Base-by-base conservation (phyloP, 2,888 invertebrate species). In the Eustalomyia histrio region DNA sequence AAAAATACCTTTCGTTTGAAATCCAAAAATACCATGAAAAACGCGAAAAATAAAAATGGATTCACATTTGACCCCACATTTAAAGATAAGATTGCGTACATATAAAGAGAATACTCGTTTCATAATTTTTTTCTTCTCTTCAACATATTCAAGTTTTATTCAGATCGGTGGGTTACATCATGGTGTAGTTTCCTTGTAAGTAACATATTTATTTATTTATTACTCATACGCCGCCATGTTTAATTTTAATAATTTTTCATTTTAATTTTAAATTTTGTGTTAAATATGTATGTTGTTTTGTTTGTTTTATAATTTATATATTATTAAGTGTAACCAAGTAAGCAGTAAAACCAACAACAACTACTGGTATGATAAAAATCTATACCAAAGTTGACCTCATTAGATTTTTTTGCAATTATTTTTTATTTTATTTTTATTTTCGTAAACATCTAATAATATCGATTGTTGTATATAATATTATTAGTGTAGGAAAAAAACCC, bases 361-460 rank as follows among this genome's bases (percentile, higher is more conserved):
- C 5, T 53, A 75, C 21, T 75, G 18, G 12, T 55, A 29, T 18
- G 47, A 68, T 50, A 35, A 64, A 69, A 50, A 63, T 52, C 50
- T 65, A 63, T 65, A 71, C 64, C 60, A 43, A 60, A 50, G 52
- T 65, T 76, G 71, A 76, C 76, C 71, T 76, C 71, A 76, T 76
- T 76, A 21, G 69, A 16, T 69, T 58, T 58, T 69, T 61, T 61
- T 18, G 58, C 47, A 68, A 24, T 14, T 33, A 29, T 33, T 65
- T 47, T 5, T 43, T 61, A 4, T 64, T 33, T 17, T 52, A 53
- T 33, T 35, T 53, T 53, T 60, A 21, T 8, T 58, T 65, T 16
- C 14, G 24, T 39, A 43, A 33, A 29, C 17, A 63, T 57, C 33
- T 21, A 68, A 69, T 50, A 69, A 21, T 69, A 76, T 76, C 63